Base-by-base conservation (phyloP, 2,113 vertebrate species). In the Oryzias woworae region DNA sequence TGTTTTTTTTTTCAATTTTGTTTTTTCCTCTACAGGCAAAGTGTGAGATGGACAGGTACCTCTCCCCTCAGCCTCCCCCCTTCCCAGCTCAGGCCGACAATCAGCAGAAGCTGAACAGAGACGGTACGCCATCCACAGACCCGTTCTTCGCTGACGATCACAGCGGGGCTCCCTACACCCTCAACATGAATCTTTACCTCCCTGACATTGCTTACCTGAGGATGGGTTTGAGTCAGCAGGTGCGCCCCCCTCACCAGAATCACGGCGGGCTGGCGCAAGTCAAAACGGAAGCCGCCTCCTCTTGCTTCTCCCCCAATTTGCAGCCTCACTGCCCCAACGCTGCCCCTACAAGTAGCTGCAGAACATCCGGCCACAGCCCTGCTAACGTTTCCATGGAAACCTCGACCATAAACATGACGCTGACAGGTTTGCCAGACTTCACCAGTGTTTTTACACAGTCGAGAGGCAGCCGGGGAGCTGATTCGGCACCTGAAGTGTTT, bases 101-200 rank as follows among this genome's bases (percentile, higher is more conserved):
- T 58, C 87, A 80, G 62, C 86, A 85, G 58, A 98, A 96, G 47
- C 93, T 94, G 49, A 92, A 95, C 74, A 88, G 96, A 90, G 94
- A 96, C 81, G 88, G 92, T 68, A 83, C 92, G 62, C 95, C 94
- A 0, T 90, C 90, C 6, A 88, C 95, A 85, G 96, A 99, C 85
- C 95, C 95, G 83, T 98, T 95, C 87, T 98, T 98, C 81, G 85
- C 89, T 36, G 95, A 96, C 6, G 92, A 94, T 5, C 94, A 95
- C 61, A 4, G 13, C 0, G 81, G 75, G n/a, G 77, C 95, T 65
- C 97, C 96, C 49, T 99, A 98, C 90, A 98, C 95, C 80, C 95
- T 98, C 87, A 99, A 98, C 87, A 98, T 99, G 96, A 99, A 98
- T 46, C 92, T 99, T 80, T 96, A 95, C 89, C 93, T 98, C 48